phyloP scores from a whole-genome alignment of 2,113 vertebrate genomes.

The Ctenomys sociabilis region DNA sequence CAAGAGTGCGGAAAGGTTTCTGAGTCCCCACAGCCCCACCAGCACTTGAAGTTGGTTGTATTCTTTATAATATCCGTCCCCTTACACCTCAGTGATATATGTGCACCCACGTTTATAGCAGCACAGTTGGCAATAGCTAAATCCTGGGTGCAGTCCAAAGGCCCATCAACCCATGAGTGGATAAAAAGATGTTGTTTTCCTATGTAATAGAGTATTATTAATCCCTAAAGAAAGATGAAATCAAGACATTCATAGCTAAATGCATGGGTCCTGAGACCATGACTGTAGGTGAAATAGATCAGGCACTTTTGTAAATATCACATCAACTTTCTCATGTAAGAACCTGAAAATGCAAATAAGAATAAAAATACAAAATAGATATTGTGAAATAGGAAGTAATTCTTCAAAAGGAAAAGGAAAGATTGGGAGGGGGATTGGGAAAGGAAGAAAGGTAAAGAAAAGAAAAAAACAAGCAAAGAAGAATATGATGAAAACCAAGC shows the following conservation, averaged over 20 bases:
- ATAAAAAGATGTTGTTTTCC: too few relatives aligned
- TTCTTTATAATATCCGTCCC: not conserved
- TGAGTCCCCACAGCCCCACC: not conserved
- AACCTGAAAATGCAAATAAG: not conserved
- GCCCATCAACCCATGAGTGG: not conserved
- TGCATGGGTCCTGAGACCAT: not conserved
- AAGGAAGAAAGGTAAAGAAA: not conserved
- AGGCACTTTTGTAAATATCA: not conserved
- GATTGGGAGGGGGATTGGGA: not conserved
- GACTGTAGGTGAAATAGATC: not conserved
- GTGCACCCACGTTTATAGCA: not conserved
- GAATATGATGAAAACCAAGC: not conserved
- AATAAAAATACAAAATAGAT: not conserved
- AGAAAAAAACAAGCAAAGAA: not conserved
- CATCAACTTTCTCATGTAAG: not conserved
- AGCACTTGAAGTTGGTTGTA: not conserved
- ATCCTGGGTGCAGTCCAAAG: not conserved
- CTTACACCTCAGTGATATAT: not conserved
- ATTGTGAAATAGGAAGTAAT: not conserved
- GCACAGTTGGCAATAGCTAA: not conserved
- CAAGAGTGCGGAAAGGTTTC: not conserved
- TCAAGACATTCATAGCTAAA: not conserved
- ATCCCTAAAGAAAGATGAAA: not conserved
- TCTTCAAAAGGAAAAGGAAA: not conserved
- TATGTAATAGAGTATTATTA: not conserved